Conservation (phyloP, 2,888 invertebrate genomes). For the Blastobasis lacticolella region DNA sequence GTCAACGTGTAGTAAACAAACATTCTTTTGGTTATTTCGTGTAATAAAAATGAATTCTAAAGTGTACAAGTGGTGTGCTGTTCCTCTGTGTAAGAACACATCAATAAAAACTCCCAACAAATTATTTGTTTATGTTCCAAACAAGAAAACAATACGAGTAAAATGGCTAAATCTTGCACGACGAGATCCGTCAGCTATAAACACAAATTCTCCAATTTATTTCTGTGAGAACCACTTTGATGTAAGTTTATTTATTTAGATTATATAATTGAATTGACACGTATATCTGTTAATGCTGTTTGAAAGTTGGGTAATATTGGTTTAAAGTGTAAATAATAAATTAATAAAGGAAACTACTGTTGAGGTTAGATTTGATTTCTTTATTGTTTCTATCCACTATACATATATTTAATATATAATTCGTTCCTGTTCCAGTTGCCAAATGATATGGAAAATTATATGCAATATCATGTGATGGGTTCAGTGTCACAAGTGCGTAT, state of each 20-base stretch:
- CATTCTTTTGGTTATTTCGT: background rate
- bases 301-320: background rate
- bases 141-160: slow-evolving; percentile 3
- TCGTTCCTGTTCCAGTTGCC: background rate
- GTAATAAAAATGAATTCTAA: slow-evolving; percentile 7
- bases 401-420: background rate
- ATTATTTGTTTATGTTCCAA: slow-evolving; percentile 7
- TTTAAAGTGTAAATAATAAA: background rate
- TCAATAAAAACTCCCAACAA: slow-evolving; percentile 6
- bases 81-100: slow-evolving; percentile 7
- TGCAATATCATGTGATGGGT: slow-evolving; percentile 24
- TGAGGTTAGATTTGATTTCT: background rate
- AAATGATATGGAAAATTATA: background rate
- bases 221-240: slow-evolving; percentile 5
- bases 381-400: background rate
- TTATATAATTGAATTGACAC: background rate
- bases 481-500: slow-evolving; percentile 25
- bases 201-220: background rate
- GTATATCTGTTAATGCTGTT: too few species aligned
- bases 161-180: slow-evolving; percentile 8
- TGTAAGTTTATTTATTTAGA: background rate
- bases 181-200: slow-evolving; percentile 3
- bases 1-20: too few species aligned
- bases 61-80: slow-evolving; percentile 9
- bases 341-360: background rate